phyloP scores from a whole-genome alignment of 1,140 invertebrate genomes.

The Aradophagus sp. region DNA sequence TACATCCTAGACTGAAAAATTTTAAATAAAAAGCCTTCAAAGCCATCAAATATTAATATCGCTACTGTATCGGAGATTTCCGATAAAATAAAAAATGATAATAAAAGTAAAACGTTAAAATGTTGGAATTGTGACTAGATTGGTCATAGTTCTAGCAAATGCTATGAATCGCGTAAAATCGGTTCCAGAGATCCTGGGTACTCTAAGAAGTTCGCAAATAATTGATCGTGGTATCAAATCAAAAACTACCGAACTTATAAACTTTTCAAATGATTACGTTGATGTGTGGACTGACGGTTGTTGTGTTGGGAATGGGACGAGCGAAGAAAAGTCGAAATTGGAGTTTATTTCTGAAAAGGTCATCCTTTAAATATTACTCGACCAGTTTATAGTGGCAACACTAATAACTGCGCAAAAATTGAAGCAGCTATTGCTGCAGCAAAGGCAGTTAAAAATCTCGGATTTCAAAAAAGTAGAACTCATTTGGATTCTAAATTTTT shows the following conservation, averaged over 20 bases:
- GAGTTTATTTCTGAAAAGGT: constrained; percentile 5
- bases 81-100: not conserved
- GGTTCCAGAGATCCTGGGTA: not conserved
- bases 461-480: not conserved
- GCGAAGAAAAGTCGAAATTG: constrained; percentile 1
- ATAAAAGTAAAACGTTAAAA: not conserved
- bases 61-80: not conserved
- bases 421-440: constrained; percentile 6
- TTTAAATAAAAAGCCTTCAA: no score
- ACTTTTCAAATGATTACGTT: no score
- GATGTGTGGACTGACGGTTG: constrained; percentile 4
- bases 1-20: constrained; percentile 21
- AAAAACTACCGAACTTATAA: no score
- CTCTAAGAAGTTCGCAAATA: no score
- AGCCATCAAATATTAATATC: no score
- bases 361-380: constrained; percentile 8
- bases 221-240: no score
- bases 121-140: constrained; percentile 17
- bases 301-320: not conserved
- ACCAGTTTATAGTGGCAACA: not conserved
- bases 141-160: constrained; percentile 1
- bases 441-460: not conserved
- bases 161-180: not conserved
- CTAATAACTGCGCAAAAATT: constrained; percentile 13
- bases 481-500: constrained; percentile 19